Base-by-base conservation (phyloP, 2,888 invertebrate genomes). In the Pegoplata infirma region DNA sequence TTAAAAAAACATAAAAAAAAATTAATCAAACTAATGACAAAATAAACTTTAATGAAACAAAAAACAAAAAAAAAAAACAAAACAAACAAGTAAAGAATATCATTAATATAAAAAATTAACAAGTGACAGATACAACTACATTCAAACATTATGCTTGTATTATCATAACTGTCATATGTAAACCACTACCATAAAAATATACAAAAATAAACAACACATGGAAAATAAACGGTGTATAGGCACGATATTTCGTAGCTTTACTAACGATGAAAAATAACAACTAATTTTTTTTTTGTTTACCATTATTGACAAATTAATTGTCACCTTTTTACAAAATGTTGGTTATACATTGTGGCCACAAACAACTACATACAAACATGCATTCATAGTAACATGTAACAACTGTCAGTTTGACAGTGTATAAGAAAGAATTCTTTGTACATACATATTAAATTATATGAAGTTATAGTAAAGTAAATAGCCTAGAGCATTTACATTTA, bases 301-400 rank as follows among this genome's bases (percentile, higher is more conserved):
- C 47, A 63, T 73, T 86, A 88, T 85, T 85, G 86, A 88, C 87
- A 88, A 87, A 88, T 88, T 87, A 87, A 85, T 88, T 87, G 88
- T 87, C 87, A 87, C 87, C 88, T 87, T 84, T 85, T 84, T 84
- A 87, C 87, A 87, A 87, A 87, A 86, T 83, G 84, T 59, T 55
- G 19, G 14, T 32, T 40, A n/a, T 40, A 40, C 25, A n/a, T n/a
- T 25, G 6, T 6, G 25, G 25, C n/a, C n/a, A n/a, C n/a, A n/a
- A n/a, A 32, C n/a, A 40, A 40, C 23, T 40, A 10, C 5, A 51
- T 25, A 14, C 8, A 10, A 51, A 19, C 25, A 16, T 1, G 16
- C 19, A 64, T 40, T 44, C 17, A 47, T 21, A 40, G 14, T 21
- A 19, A 14, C 32, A 47, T 46, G 44, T 32, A 47, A 53, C 16